Conservation (phyloP, 2,888 invertebrate species). For the Yponomeuta malinellus region DNA sequence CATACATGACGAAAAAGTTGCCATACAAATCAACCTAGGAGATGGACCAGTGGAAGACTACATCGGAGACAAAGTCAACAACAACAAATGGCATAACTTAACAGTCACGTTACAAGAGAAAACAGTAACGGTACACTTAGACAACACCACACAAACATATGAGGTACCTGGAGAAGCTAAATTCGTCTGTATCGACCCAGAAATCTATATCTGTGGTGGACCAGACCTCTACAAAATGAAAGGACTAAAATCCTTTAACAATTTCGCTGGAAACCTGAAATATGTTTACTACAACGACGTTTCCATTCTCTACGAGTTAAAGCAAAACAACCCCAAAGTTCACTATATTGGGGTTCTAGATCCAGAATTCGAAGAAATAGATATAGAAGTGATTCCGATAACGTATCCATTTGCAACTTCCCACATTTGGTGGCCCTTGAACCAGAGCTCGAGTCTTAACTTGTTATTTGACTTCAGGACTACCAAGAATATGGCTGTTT, state of each 20-base stretch:
- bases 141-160: slow-evolving; percentile 81
- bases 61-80: slow-evolving; percentile 81
- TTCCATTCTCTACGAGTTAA: slow-evolving; percentile 91
- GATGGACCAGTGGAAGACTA: slow-evolving; percentile 82
- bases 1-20: slow-evolving; percentile 87
- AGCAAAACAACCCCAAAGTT: slow-evolving; percentile 89
- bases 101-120: slow-evolving; percentile 89
- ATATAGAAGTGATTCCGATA: slow-evolving; percentile 91
- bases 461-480: slow-evolving; percentile 92
- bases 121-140: slow-evolving; percentile 83
- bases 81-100: slow-evolving; percentile 91
- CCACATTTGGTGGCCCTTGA: slow-evolving; percentile 92
- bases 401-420: slow-evolving; percentile 94
- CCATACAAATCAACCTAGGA: slow-evolving; percentile 92
- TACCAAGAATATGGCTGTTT: slow-evolving; percentile 86
- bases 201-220: slow-evolving; percentile 94
- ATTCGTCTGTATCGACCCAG: slow-evolving; percentile 92
- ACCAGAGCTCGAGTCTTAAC: slow-evolving; percentile 82
- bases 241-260: slow-evolving; percentile 87
- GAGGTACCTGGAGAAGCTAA: slow-evolving; percentile 80
- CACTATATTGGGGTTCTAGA: slow-evolving; percentile 86
- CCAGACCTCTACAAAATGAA: slow-evolving; percentile 89
- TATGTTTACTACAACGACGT: slow-evolving; percentile 96
- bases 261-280: slow-evolving; percentile 92
- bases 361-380: slow-evolving; percentile 88